phyloP scores from a whole-genome alignment of 2,113 vertebrate genomes.

The Trachemys scripta region DNA sequence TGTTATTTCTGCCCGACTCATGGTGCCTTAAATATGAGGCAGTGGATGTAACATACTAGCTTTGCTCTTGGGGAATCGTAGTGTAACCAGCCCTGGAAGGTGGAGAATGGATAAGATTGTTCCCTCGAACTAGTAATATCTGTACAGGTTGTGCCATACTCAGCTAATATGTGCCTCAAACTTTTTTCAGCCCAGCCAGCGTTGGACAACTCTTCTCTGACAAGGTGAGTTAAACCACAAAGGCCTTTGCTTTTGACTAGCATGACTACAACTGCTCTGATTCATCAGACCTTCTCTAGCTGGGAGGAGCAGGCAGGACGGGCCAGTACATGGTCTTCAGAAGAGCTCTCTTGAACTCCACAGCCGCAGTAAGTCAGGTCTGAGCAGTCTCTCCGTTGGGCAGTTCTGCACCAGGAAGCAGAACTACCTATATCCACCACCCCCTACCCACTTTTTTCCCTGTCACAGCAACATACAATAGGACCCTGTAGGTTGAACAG shows the following conservation, averaged over 20 bases:
- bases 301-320: background rate
- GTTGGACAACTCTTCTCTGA: background rate
- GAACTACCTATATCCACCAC: background rate
- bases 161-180: background rate
- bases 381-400: background rate
- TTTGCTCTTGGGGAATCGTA: background rate
- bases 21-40: background rate
- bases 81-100: background rate
- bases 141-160: background rate
- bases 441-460: background rate
- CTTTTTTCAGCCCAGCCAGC: constrained; percentile 23
- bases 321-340: background rate
- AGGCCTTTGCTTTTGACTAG: background rate
- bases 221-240: constrained; percentile 51
- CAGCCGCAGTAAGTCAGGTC: background rate
- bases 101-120: background rate
- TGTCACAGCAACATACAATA: accelerated
- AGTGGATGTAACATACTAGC: background rate
- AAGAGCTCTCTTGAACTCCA: background rate
- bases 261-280: background rate
- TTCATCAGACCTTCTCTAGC: background rate
- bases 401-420: background rate
- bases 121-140: background rate
- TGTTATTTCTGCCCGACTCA: background rate
- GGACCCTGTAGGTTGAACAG: background rate